Percentiles rank a stretch among this genome's conserved stretches.
phyloP scores from a whole-genome alignment of 2,888 invertebrate species.

The Phyllotreta cruciferae region DNA sequence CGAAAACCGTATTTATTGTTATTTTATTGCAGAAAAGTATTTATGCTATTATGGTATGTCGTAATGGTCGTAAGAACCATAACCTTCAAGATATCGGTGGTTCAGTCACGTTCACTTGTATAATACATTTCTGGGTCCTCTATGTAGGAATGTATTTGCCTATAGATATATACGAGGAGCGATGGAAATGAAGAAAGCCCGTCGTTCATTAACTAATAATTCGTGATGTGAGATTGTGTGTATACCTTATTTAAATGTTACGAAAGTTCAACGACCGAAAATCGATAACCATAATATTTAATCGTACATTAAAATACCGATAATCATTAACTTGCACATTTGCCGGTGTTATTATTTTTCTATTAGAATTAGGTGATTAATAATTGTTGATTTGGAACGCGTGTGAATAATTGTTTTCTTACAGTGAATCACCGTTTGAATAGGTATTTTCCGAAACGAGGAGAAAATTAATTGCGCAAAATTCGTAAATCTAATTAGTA shows the following conservation, averaged over 20 bases:
- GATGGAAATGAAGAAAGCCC: too few relatives aligned
- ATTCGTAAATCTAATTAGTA: too few relatives aligned
- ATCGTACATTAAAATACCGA: background rate
- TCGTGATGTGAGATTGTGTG: too few relatives aligned
- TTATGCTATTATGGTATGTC: conserved; percentile 27
- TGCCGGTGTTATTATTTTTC: too few relatives aligned
- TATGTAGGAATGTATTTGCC: background rate
- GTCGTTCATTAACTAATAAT: too few relatives aligned
- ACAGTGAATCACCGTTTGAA: too few relatives aligned
- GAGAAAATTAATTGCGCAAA: too few relatives aligned
- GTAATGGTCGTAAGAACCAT: conserved; percentile 30
- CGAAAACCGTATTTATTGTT: conserved; percentile 29
- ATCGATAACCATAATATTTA: conserved; percentile 37
- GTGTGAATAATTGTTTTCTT: too few relatives aligned
- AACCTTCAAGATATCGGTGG: conserved; percentile 29
- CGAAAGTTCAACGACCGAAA: conserved; percentile 36
- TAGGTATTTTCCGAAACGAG: too few relatives aligned
- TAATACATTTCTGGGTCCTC: conserved; percentile 21
- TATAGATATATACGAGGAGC: background rate
- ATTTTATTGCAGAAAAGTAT: conserved; percentile 26
- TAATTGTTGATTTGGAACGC: too few relatives aligned
- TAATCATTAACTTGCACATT: too few relatives aligned
- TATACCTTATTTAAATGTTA: conserved; percentile 27
- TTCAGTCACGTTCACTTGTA: conserved; percentile 27
- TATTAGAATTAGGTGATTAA: too few relatives aligned